phyloP scores from a whole-genome alignment of 2,888 invertebrate species.

The Morpho deidamia region DNA sequence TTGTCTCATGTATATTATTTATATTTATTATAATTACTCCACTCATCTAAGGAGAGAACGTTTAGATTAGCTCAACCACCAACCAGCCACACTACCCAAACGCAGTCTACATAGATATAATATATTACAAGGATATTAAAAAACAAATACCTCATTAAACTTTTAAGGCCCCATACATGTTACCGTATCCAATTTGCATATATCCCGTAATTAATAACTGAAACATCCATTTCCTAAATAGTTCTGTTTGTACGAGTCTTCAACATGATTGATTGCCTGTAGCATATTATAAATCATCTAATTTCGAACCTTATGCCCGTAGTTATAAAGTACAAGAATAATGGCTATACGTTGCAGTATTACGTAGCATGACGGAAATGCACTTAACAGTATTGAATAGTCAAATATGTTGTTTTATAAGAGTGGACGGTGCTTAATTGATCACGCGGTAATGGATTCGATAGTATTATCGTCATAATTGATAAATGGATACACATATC shows the following conservation, averaged over 20 bases:
- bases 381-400: slow-evolving; percentile 28
- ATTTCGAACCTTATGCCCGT: slow-evolving; percentile 14
- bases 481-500: background rate
- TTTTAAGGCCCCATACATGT: background rate
- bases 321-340: slow-evolving; percentile 14
- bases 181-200: slow-evolving; percentile 38
- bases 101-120: too few species aligned
- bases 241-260: slow-evolving; percentile 28
- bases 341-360: background rate
- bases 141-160: background rate
- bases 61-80: too few species aligned
- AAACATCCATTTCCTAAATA: slow-evolving; percentile 20
- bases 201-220: slow-evolving; percentile 43
- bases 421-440: slow-evolving; percentile 14
- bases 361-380: slow-evolving; percentile 10
- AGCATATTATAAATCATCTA: slow-evolving; percentile 8
- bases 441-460: slow-evolving; percentile 9
- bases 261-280: slow-evolving; percentile 18
- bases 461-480: slow-evolving; percentile 2
- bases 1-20: too few species aligned
- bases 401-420: slow-evolving; percentile 27
- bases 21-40: too few species aligned
- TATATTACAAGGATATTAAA: too few species aligned
- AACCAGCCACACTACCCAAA: too few species aligned
- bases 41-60: too few species aligned